phyloP scores from a whole-genome alignment of 2,888 invertebrate genomes.

The Spodoptera exigua region DNA sequence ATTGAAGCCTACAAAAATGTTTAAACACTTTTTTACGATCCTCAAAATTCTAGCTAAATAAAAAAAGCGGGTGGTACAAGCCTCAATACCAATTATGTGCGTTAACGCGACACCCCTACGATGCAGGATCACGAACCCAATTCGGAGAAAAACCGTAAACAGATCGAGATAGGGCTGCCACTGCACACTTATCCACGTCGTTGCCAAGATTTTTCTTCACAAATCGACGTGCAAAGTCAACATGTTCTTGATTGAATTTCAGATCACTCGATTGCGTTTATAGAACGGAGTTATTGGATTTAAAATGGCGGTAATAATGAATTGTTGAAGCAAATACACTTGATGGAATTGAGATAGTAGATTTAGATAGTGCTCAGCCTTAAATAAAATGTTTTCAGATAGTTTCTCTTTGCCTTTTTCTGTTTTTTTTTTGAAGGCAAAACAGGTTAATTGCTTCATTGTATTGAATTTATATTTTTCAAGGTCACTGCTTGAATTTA shows the following conservation, averaged over 20 bases:
- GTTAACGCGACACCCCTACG: constrained; percentile 51
- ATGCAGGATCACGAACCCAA: constrained; percentile 79
- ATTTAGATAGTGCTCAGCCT: background rate
- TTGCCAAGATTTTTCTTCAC: constrained; percentile 44
- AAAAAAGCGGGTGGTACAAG: background rate
- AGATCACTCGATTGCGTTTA: constrained; percentile 20
- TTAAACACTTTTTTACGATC: no score
- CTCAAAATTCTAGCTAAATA: no score
- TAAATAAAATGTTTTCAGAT: background rate
- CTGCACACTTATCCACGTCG: constrained; percentile 48
- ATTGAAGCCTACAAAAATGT: no score
- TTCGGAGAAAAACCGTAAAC: constrained; percentile 65
- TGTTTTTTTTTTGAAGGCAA: no score
- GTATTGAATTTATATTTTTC: no score
- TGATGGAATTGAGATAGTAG: background rate
- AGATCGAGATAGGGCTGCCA: constrained; percentile 65
- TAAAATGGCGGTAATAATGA: constrained; percentile 6
- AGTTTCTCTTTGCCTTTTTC: no score
- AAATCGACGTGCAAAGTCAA: constrained; percentile 49
- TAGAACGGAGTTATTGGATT: constrained; percentile 10
- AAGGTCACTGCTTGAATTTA: no score
- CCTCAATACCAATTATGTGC: constrained; percentile 42
- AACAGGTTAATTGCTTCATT: no score
- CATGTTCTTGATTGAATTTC: constrained; percentile 55
- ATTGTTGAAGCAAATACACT: constrained; percentile 1